Percentiles rank a stretch among this genome's conserved stretches.
Evolutionary conservation across 1,140 invertebrate species (phyloP).

Genomic region (Cydia strobilella): DNA sequence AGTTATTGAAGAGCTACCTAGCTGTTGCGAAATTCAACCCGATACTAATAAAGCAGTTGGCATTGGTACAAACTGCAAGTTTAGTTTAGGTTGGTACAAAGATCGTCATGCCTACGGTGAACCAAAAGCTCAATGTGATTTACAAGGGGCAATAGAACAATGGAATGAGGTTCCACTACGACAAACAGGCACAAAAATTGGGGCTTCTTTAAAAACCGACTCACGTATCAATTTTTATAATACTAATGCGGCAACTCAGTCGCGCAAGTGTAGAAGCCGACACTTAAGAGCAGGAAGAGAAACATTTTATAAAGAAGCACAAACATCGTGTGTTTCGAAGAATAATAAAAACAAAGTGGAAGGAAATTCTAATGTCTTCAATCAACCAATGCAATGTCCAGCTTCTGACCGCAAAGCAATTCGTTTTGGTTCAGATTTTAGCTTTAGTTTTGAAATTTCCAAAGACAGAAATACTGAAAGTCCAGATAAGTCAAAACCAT

Average conservation of each 20-base stretch:
- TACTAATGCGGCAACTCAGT: neutral
- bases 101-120: constrained; percentile 10
- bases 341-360: neutral
- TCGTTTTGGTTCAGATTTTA: neutral
- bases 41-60: neutral
- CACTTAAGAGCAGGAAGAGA: constrained; percentile 14
- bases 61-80: neutral
- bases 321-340: neutral
- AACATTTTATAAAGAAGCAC: neutral
- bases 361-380: neutral
- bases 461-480: neutral
- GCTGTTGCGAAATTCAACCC: neutral
- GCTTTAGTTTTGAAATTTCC: constrained; percentile 13
- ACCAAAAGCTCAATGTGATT: neutral
- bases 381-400: neutral
- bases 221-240: neutral
- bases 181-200: neutral
- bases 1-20: neutral
- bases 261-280: neutral
- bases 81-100: neutral
- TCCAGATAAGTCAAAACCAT: neutral
- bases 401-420: neutral
- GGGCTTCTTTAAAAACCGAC: neutral
- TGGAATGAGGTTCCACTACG: constrained; percentile 3
- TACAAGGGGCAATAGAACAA: neutral